Evolutionary conservation across 2,113 vertebrate genomes (phyloP), one percentile per base, ranked within the genome.

Genomic region (Empidonax alnorum): DNA sequence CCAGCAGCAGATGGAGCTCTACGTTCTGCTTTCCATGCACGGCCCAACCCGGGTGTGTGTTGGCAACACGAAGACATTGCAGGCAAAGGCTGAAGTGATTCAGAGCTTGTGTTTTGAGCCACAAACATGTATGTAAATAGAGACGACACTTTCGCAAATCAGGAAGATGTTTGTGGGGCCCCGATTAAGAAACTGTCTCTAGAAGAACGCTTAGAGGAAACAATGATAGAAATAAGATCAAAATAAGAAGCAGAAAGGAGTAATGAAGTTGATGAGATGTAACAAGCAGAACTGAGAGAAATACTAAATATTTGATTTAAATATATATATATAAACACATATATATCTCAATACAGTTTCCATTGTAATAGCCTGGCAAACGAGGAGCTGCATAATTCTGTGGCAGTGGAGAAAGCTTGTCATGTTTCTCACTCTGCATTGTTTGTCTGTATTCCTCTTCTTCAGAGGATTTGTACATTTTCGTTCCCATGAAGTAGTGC

Each of bases 1-100:
- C 72, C 85, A 92, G 90, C 93, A 95, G 89, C 82, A 88, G 95
- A 50, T 94, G 90, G 90, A 93, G 95, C 94, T 92, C 63, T 67
- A 25, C 0, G 0, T 94, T 85, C 4, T 2, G 6, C 50, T 88
- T 88, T 62, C 7, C 20, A 35, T 21, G 12, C 3, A 0, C 6
- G 23, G 41, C 66, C 49, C 56, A 50, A 67, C 39, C 44, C 0
- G 1, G 35, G 16, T 16, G 18, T 3, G 2, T 31, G 81, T n/a
- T 1, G 2, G 50, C 78, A 53, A n/a, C 31, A 20, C 23, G 28
- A 9, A 88, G n/a, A 24, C 16, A 10, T 30, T 33, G 55, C 49
- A 46, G 63, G 50, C 28, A 58, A 58, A 75, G 10, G 46, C 72
- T 37, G 31, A 83, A 83, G 35, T 18, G 37, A 63, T 47, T 58